Evolutionary conservation across 2,888 invertebrate species (phyloP).

Genomic region (Rhagonycha fulva): DNA sequence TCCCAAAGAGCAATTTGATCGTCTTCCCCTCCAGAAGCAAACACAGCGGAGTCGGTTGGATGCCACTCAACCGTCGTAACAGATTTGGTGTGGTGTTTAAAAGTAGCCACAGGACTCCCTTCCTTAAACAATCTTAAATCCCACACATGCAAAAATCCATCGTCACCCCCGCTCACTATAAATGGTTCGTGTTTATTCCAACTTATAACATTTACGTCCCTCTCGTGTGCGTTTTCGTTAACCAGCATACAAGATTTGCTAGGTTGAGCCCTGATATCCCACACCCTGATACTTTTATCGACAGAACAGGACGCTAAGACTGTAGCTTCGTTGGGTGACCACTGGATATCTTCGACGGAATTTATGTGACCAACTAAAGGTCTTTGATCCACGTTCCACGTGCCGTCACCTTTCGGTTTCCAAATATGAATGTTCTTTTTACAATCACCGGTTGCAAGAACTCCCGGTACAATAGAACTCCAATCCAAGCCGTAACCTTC

Average conservation of each 20-base stretch:
- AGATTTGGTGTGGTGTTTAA: slow-evolving; percentile 93
- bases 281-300: slow-evolving; percentile 89
- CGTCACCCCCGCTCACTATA: slow-evolving; percentile 91
- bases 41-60: slow-evolving; percentile 88
- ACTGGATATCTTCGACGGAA: slow-evolving; percentile 97
- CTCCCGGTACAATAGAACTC: slow-evolving; percentile 80
- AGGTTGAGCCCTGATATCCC: slow-evolving; percentile 90
- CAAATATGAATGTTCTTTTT: slow-evolving; percentile 92
- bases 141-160: slow-evolving; percentile 94
- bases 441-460: slow-evolving; percentile 92
- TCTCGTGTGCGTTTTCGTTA: slow-evolving; percentile 81
- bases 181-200: slow-evolving; percentile 95
- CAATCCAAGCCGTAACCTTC: slow-evolving; percentile 97
- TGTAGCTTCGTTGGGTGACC: slow-evolving; percentile 94
- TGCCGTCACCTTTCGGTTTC: slow-evolving; percentile 77
- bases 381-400: slow-evolving; percentile 90
- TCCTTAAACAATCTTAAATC: slow-evolving; percentile 85
- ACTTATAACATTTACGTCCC: slow-evolving; percentile 95
- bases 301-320: slow-evolving; percentile 89
- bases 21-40: slow-evolving; percentile 92
- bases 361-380: slow-evolving; percentile 86
- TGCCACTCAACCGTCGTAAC: slow-evolving; percentile 98
- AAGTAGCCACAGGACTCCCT: slow-evolving; percentile 83
- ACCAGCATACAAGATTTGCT: slow-evolving; percentile 91
- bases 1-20: slow-evolving; percentile 98